Conservation (phyloP, 1,140 invertebrate genomes). For the Caenorhabditis remanei region DNA sequence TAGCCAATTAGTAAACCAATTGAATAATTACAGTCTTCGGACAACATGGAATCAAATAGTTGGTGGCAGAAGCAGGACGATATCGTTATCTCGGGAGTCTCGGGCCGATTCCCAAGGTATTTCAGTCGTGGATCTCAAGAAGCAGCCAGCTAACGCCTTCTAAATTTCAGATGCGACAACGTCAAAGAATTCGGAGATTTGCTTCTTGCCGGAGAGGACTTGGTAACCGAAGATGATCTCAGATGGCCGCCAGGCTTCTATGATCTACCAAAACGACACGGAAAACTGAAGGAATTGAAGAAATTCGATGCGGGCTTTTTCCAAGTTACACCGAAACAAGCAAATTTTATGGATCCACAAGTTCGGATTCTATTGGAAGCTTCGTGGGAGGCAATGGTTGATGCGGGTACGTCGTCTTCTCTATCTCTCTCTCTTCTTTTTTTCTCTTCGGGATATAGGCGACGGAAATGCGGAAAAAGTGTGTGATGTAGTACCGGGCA, state of each 20-base stretch:
- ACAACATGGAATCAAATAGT: constrained; percentile 71
- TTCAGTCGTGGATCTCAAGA: background rate
- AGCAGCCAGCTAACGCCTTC: background rate
- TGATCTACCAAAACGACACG: constrained; percentile 87
- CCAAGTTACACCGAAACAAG: constrained; percentile 81
- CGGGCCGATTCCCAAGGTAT: constrained; percentile 86
- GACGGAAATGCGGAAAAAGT: constrained; percentile 57
- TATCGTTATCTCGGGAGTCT: constrained; percentile 89
- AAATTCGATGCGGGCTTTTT: constrained; percentile 83
- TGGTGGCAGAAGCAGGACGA: constrained; percentile 82
- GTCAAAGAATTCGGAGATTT: constrained; percentile 90
- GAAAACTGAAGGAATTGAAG: constrained; percentile 89
- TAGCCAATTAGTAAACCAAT: too few relatives aligned
- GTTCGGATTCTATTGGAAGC: constrained; percentile 89
- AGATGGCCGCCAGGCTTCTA: constrained; percentile 85
- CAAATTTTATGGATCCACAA: constrained; percentile 94
- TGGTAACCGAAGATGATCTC: constrained; percentile 88
- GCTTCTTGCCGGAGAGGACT: constrained; percentile 87
- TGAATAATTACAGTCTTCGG: constrained; percentile 73
- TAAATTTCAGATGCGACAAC: constrained; percentile 82
- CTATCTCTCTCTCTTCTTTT: constrained; percentile 21
- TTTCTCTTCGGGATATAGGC: background rate
- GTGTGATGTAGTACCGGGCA: constrained; percentile 22
- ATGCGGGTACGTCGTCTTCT: constrained; percentile 83
- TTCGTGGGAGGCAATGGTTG: constrained; percentile 93